Base-by-base conservation (phyloP, 2,888 invertebrate species). In the Brachyptera risi region DNA sequence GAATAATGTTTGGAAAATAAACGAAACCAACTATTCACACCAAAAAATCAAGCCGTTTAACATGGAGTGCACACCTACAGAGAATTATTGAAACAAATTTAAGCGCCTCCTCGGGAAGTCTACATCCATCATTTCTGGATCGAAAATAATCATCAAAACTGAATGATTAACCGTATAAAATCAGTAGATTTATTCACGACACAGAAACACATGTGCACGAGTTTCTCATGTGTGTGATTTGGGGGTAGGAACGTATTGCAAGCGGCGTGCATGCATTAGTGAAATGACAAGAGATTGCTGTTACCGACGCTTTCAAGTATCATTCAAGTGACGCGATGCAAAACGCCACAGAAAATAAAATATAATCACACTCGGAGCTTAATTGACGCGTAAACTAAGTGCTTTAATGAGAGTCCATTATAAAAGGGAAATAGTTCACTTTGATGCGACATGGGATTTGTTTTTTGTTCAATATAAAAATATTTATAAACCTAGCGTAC, bases 261-360 rank as follows among this genome's bases (percentile, higher is more conserved):
- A n/a, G n/a, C n/a, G n/a, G 54, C 21, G 19, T 21, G 19, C 54
- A 54, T 54, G 54, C 54, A 54, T 54, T 54, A 54, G 54, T 21
- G 17, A 57, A 49, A 60, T 26, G 49, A 61, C 61, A 61, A 61
- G 61, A 61, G 57, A 57, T 50, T 61, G 61, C 61, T 61, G 49
- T 61, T 61, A 57, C 47, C n/a, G 3, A 47, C 4, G n/a, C 9
- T 40, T 4, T 7, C 7, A 7, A 40, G 40, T 21, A 7, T 47
- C 19, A 47, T 47, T n/a, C 47, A 5, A 5, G 35, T 31, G 11
- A 21, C 42, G 2, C 13, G 9, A 23, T 21, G 47, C 47, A 24
- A 24, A 21, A 47, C 24, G n/a, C 21, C 3, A 9, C 17, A 44
- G 13, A 9, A 21, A 21, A 24, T 24, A 59, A 27, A 23, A 24